Evolutionary conservation across 2,888 invertebrate species (phyloP), one percentile per base, ranked within the genome.

Genomic region (Ennomos fuscantarius): DNA sequence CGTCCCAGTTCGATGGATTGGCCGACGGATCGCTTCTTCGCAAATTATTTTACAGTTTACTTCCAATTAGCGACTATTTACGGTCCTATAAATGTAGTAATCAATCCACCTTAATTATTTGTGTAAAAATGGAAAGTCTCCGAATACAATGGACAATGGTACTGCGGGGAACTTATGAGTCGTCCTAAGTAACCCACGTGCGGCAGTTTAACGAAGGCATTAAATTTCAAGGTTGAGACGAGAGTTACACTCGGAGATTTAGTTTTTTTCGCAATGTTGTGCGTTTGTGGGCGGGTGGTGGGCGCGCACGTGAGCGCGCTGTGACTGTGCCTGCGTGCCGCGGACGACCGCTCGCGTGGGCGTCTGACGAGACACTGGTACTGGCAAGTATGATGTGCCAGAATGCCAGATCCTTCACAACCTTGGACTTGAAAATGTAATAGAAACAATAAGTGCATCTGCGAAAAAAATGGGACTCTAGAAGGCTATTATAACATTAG

Each of bases 261-360:
- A 76, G 76, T 82, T 89, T 88, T 86, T 92, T 91, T 92, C 87
- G 90, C 90, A 90, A 90, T 80, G 83, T 83, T 86, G 77, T 87
- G 83, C 72, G 79, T 74, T 70, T 79, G 90, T 89, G 83, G 91
- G 89, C 84, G 89, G 84, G 75, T 78, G 73, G 91, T 90, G 90
- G 90, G 90, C 86, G 89, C 82, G 85, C 88, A 89, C 89, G 89
- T 89, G 90, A 88, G 79, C 75, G 70, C 72, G 72, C 69, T 73
- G 81, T 82, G 85, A 73, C 74, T 81, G 79, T 75, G 69, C 44
- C 39, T 52, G 73, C 51, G 50, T 66, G 72, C 77, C 79, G 73
- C 77, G 79, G 82, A 83, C 89, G 79, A 82, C 84, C 79, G 74
- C 69, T 67, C 70, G 84, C 84, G 90, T 89, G 84, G 90, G 90